A percentile compares a stretch with the other conserved stretches of the same genome.
phyloP scores from a whole-genome alignment of 2,113 vertebrate genomes.

The Embiotoca jacksoni region DNA sequence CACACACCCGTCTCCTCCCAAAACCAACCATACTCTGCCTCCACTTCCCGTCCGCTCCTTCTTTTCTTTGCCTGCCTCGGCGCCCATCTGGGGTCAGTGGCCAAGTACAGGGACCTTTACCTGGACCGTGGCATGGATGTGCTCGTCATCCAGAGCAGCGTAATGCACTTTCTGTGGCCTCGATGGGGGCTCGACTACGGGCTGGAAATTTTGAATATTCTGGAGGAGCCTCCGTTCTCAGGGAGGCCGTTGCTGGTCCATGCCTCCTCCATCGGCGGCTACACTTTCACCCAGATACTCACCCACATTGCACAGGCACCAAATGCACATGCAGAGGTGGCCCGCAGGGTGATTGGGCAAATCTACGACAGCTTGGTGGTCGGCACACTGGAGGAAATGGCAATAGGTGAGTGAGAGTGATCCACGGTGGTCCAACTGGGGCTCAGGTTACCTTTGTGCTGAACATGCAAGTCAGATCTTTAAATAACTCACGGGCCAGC shows the following conservation, averaged over 20 bases:
- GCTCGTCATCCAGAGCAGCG: slow-evolving; percentile 68
- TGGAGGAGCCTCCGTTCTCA: slow-evolving; percentile 68
- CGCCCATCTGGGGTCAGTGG: slow-evolving; percentile 40
- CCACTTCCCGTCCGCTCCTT: slow-evolving; percentile 62
- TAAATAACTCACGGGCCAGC: slow-evolving; percentile 53
- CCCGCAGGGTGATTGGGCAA: slow-evolving; percentile 65
- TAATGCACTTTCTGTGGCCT: slow-evolving; percentile 77
- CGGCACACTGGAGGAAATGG: slow-evolving; percentile 77
- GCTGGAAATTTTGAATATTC: slow-evolving; percentile 62
- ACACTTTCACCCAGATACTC: slow-evolving; percentile 75
- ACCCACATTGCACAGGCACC: slow-evolving; percentile 52
- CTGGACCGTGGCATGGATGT: slow-evolving; percentile 70
- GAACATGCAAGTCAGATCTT: slow-evolving; percentile 36
- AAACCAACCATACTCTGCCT: background rate
- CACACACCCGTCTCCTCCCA: background rate
- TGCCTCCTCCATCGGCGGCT: slow-evolving; percentile 75
- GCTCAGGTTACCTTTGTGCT: slow-evolving; percentile 57
- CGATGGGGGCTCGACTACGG: slow-evolving; percentile 72
- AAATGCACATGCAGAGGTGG: slow-evolving; percentile 23
- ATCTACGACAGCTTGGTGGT: slow-evolving; percentile 78
- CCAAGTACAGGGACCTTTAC: slow-evolving; percentile 76
- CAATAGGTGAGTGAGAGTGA: slow-evolving; percentile 69
- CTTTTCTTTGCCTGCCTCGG: slow-evolving; percentile 77
- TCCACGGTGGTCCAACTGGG: background rate
- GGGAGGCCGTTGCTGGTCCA: slow-evolving; percentile 65